Conservation (phyloP, 2,797 vertebrate species). For the Xerus rutilus region DNA sequence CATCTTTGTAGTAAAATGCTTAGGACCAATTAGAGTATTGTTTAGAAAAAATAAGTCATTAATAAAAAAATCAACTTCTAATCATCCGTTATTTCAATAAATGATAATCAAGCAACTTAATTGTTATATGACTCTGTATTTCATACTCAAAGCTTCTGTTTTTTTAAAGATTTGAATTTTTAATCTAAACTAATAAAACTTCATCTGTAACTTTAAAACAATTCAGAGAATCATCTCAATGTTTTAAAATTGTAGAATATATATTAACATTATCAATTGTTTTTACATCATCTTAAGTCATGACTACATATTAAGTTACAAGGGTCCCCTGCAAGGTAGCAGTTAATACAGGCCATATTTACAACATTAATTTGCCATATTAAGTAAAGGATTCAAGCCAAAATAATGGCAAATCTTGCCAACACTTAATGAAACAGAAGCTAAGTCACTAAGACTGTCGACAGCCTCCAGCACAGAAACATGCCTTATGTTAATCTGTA, state of each 20-base stretch:
- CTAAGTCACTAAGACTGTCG: background rate
- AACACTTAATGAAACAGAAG: conserved; percentile 39
- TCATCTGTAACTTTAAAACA: conserved; percentile 27
- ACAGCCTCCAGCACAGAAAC: background rate
- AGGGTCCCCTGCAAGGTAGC: conserved; percentile 83
- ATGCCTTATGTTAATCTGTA: background rate
- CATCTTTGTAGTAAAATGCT: conserved; percentile 66
- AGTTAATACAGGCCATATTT: conserved; percentile 46
- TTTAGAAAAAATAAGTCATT: conserved; percentile 72
- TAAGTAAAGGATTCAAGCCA: background rate
- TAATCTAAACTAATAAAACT: conserved; percentile 66
- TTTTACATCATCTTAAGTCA: conserved; percentile 79
- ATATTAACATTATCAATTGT: background rate
- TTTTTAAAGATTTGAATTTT: conserved; percentile 57
- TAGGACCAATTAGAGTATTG: conserved; percentile 69
- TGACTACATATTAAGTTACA: conserved; percentile 85
- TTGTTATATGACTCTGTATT: conserved; percentile 70
- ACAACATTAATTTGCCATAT: background rate
- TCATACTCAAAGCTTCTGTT: conserved; percentile 72
- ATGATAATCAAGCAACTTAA: conserved; percentile 68
- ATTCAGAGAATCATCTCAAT: conserved; percentile 39
- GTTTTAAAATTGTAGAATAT: conserved; percentile 54
- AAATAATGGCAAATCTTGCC: background rate
- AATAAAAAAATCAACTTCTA: conserved; percentile 57
- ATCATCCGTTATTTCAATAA: conserved; percentile 71